These are phyloP conservation scores for Abrostola tripartita DNA, from an alignment of 2,888 invertebrate genomes.

Conservation along the genomic window DNA sequence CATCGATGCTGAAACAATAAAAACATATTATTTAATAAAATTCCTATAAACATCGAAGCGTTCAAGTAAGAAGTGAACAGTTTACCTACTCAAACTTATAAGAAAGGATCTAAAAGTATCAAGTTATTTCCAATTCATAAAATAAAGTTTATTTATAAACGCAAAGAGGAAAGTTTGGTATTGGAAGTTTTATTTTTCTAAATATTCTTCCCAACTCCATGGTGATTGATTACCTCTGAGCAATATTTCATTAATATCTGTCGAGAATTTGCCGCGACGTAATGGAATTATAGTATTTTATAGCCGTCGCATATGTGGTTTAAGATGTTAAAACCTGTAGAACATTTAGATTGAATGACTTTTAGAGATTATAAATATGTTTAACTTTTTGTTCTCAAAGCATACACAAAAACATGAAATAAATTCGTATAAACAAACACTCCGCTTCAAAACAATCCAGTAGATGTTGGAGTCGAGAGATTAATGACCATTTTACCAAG, in stretches of 20 bases:
- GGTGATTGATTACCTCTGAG: slow-evolving; percentile 82
- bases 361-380: slow-evolving; percentile 3
- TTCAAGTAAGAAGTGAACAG: slow-evolving; percentile 50
- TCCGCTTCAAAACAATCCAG: slow-evolving; percentile 44
- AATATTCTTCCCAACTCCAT: slow-evolving; percentile 67
- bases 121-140: slow-evolving; percentile 56
- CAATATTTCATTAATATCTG: slow-evolving; percentile 85
- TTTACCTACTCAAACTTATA: slow-evolving; percentile 48
- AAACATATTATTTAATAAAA: slow-evolving; percentile 51
- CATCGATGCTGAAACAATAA: slow-evolving; percentile 90
- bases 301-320: slow-evolving; percentile 51
- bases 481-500: slow-evolving; percentile 56
- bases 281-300: slow-evolving; percentile 69
- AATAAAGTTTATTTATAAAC: slow-evolving; percentile 62
- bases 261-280: slow-evolving; percentile 80
- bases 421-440: slow-evolving; percentile 36
- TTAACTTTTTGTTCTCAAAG: background rate
- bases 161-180: slow-evolving; percentile 62
- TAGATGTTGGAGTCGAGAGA: slow-evolving; percentile 46
- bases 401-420: background rate
- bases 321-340: slow-evolving; percentile 19
- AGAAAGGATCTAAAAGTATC: slow-evolving; percentile 56
- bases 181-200: slow-evolving; percentile 69
- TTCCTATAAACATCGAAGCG: slow-evolving; percentile 33
- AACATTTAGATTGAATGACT: slow-evolving; percentile 1